Conservation (phyloP, 2,113 vertebrate genomes). For the Caretta caretta region DNA sequence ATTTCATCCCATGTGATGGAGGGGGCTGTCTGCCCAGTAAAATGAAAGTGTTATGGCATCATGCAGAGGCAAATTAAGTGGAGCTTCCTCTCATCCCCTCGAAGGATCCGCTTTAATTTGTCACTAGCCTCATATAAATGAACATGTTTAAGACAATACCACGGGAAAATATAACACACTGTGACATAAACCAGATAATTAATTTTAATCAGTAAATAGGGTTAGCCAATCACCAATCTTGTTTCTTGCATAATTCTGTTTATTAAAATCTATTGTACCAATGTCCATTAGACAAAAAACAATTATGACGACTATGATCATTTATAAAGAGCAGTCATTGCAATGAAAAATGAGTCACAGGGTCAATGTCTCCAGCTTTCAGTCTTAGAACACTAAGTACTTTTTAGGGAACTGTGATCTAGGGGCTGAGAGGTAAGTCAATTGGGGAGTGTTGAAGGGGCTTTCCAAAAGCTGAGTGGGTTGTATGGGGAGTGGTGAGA, state of each 20-base stretch:
- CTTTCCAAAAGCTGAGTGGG: neutral
- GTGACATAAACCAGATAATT: neutral
- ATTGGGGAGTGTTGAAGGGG: neutral
- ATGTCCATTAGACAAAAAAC: slow-evolving; percentile 5
- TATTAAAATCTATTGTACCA: neutral
- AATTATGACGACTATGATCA: neutral
- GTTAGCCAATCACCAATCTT: neutral
- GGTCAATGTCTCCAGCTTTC: neutral
- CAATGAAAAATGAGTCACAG: slow-evolving; percentile 37
- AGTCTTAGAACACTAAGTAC: neutral
- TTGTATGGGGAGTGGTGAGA: neutral
- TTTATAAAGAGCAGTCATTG: slow-evolving; percentile 36
- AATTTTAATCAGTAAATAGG: neutral
- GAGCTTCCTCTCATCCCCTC: neutral
- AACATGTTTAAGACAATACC: neutral
- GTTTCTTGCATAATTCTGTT: neutral
- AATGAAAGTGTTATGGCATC: neutral
- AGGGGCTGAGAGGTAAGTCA: neutral
- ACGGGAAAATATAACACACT: neutral
- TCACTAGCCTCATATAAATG: neutral
- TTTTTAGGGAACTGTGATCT: neutral
- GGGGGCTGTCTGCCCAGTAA: neutral
- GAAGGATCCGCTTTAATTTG: neutral
- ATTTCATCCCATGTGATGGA: neutral
- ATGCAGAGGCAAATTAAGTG: neutral